phyloP scores from a whole-genome alignment of 2,888 invertebrate genomes.

The Geotrupes spiniger region DNA sequence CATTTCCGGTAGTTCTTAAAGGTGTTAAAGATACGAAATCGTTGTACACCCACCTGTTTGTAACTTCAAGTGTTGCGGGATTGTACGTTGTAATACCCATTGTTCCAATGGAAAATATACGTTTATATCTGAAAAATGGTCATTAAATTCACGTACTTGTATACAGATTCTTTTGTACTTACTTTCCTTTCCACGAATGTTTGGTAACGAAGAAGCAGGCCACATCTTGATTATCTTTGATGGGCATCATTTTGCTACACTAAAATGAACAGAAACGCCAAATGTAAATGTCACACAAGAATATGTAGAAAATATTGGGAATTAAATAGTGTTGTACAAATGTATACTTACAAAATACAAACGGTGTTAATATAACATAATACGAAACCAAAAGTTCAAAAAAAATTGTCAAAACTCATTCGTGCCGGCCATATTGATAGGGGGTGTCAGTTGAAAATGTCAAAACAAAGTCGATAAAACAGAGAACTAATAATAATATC shows the following conservation, averaged over 20 bases:
- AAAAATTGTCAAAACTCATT: constrained; percentile 19
- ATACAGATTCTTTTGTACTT: constrained; percentile 43
- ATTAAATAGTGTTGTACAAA: neutral
- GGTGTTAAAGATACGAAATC: constrained; percentile 68
- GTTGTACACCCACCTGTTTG: constrained; percentile 88
- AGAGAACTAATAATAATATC: no score
- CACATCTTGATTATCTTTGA: constrained; percentile 93
- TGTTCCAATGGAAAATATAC: constrained; percentile 95
- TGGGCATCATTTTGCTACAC: constrained; percentile 64
- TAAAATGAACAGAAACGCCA: neutral
- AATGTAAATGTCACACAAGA: neutral
- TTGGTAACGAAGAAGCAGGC: constrained; percentile 96
- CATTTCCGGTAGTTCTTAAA: constrained; percentile 51
- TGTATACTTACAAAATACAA: constrained; percentile 18
- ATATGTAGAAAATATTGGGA: neutral
- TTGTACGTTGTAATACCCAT: constrained; percentile 97
- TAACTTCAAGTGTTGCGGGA: constrained; percentile 83
- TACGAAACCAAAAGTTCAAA: constrained; percentile 20
- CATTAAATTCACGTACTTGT: constrained; percentile 1
- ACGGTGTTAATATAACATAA: constrained; percentile 20
- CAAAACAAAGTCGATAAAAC: constrained; percentile 8
- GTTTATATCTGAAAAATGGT: constrained; percentile 72
- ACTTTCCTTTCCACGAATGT: constrained; percentile 99
- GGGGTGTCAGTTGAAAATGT: constrained; percentile 24
- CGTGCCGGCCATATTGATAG: constrained; percentile 19